Percentiles rank a stretch among this genome's conserved stretches.
Conservation (phyloP, 2,888 invertebrate species). For the Stenoptilia bipunctidactyla region DNA sequence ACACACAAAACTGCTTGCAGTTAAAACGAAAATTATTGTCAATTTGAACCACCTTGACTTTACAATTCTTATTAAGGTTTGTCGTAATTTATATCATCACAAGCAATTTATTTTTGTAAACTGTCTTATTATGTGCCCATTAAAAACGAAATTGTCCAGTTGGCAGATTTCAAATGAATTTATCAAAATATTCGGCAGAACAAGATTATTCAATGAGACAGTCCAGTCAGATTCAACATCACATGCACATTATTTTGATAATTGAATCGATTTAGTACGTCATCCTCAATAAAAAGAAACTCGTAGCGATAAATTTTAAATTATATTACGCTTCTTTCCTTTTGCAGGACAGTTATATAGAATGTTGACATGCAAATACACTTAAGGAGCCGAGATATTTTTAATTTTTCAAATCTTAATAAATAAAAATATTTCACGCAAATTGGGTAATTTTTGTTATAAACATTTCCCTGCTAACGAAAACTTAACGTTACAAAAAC, state of each 20-base stretch:
- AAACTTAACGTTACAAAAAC: no score
- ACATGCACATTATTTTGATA: slow-evolving; percentile 8
- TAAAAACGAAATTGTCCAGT: not conserved
- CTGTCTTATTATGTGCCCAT: not conserved
- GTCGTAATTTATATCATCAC: no score
- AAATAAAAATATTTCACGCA: no score
- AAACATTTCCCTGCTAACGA: no score
- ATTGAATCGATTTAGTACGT: slow-evolving; percentile 2
- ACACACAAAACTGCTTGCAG: slow-evolving; percentile 47
- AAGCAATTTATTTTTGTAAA: not conserved
- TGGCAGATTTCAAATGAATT: not conserved
- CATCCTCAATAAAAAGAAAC: slow-evolving; percentile 7
- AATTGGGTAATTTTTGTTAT: no score
- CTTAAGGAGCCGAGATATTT: slow-evolving; percentile 22
- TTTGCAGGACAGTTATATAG: slow-evolving; percentile 22
- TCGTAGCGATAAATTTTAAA: slow-evolving; percentile 19
- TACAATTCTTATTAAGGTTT: no score
- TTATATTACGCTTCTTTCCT: slow-evolving; percentile 23
- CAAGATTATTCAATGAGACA: not conserved
- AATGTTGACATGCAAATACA: slow-evolving; percentile 38
- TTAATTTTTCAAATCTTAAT: no score
- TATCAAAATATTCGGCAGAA: not conserved
- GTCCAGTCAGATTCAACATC: not conserved
- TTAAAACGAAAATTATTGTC: slow-evolving; percentile 10
- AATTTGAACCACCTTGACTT: no score